Evolutionary conservation across 1,140 invertebrate species (phyloP), one percentile per base, ranked within the genome.

Genomic region (Neomicropteryx cornuta): DNA sequence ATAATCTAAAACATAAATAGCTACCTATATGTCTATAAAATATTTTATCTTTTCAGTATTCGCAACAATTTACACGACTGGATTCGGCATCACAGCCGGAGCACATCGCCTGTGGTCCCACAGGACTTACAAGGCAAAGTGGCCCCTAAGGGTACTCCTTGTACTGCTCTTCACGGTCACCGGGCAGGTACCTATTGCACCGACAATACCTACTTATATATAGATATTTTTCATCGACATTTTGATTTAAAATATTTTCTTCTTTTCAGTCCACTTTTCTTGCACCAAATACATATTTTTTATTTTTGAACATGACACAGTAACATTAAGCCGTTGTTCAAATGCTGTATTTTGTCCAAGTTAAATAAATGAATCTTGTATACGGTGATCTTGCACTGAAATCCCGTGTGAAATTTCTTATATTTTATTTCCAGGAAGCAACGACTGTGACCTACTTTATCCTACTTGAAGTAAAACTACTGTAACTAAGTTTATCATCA

Each of bases 61-160:
- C 42, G 50, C 71, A 5, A 72, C 76, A 38, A 71, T 79, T 43
- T 76, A 77, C 49, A 68, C 69, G 6, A 73, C 77, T 27, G 85
- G 78, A 2, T 73, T 84, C 39, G 84, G 83, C 1, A 83, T 94
- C 18, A 95, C 91, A 4, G 89, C 87, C 10, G 90, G 91, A 21
- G 86, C 82, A 2, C 90, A 94, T 56, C 70, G 90, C 40, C 67
- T 93, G 22, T 95, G 88, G 88, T 78, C 87, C 11, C 91, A 95
- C 59, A 70, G 81, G 44, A 76, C 87, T 0, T 94, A 91, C 67
- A 87, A 88, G 61, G 90, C 90, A 1, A 80, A 71, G 46, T 72
- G 80, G 57, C 88, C 86, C 0, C 59, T 92, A n/a, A 63, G 82
- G 44, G 51, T 90, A 14, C 51, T 93, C 28, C 66, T 94, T 6